These are phyloP conservation scores for Cryptops parisi DNA, from an alignment of 2,888 invertebrate species.

Conservation along the genomic window DNA sequence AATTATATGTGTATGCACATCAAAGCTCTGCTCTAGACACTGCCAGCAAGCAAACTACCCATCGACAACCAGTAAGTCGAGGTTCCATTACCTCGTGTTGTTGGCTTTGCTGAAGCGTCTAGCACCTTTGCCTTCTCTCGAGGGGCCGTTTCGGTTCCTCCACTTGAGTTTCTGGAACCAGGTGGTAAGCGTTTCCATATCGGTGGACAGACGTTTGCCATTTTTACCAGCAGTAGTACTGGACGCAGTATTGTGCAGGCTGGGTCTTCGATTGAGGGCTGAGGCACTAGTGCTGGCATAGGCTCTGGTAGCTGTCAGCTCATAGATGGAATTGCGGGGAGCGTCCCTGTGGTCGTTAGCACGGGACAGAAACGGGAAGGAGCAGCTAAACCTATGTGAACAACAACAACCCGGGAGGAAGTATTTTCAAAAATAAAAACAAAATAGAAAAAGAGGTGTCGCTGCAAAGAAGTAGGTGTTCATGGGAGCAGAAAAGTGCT, in stretches of 20 bases:
- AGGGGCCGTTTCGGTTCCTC: neutral
- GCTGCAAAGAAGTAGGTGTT: no score
- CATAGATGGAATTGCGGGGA: neutral
- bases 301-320: neutral
- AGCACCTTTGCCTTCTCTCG: no score
- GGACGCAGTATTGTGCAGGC: neutral
- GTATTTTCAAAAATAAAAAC: no score
- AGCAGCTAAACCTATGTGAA: no score
- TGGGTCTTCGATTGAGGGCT: neutral
- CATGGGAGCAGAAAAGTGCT: no score
- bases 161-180: slow-evolving; percentile 6
- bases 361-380: slow-evolving; percentile 2
- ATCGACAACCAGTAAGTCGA: no score
- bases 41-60: no score
- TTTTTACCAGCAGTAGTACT: neutral
- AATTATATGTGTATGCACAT: no score
- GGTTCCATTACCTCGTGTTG: neutral
- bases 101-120: neutral
- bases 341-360: slow-evolving; percentile 2
- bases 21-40: no score
- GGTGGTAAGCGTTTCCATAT: slow-evolving; percentile 6
- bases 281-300: neutral
- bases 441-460: no score
- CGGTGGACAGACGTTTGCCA: neutral
- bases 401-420: no score